A percentile compares a stretch with the other conserved stretches of the same genome.
Conservation (phyloP, 1,140 invertebrate species). For the Ips typographus region DNA sequence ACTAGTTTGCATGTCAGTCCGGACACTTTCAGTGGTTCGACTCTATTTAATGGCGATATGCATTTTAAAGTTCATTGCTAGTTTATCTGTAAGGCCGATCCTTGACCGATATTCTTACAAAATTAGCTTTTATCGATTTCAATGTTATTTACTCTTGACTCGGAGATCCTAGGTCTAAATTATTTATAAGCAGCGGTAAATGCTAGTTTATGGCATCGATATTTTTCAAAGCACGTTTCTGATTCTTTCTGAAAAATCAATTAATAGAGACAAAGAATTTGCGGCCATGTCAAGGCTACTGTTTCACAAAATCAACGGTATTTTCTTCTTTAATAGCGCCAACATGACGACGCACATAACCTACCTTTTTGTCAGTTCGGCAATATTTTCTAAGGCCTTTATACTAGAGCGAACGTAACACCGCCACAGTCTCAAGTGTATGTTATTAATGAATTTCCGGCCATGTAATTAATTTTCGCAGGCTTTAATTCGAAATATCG, state of each 20-base stretch:
- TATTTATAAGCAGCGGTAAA: conserved; percentile 2
- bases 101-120: conserved; percentile 2
- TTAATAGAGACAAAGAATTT: too few relatives aligned
- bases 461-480: too few relatives aligned
- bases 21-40: not conserved
- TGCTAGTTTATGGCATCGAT: not conserved
- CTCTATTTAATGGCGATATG: conserved; percentile 13
- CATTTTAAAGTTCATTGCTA: conserved; percentile 1
- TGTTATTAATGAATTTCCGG: too few relatives aligned
- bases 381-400: too few relatives aligned
- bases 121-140: conserved; percentile 5
- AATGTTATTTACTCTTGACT: not conserved
- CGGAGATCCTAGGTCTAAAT: not conserved
- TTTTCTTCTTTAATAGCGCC: not conserved
- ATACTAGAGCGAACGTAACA: too few relatives aligned
- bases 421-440: too few relatives aligned
- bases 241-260: too few relatives aligned
- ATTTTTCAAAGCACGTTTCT: too few relatives aligned
- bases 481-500: too few relatives aligned
- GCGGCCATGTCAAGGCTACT: too few relatives aligned
- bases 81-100: conserved; percentile 8
- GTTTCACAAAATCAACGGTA: not conserved
- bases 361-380: not conserved
- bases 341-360: not conserved
- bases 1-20: conserved; percentile 8